phyloP scores from a whole-genome alignment of 2,113 vertebrate genomes.

The Dicrurus megarhynchus region DNA sequence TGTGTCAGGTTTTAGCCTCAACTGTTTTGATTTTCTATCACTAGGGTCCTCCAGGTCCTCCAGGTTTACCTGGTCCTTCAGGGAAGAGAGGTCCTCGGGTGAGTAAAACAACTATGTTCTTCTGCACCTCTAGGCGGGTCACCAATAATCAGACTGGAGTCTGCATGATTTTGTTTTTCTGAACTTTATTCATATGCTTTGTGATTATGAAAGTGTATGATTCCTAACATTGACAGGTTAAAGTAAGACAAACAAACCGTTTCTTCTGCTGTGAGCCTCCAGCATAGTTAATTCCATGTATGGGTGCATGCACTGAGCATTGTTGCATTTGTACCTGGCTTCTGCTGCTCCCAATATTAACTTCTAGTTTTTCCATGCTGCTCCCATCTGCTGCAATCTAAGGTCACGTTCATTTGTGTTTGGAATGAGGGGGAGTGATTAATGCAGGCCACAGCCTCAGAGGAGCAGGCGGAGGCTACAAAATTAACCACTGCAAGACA shows the following conservation, averaged over 20 bases:
- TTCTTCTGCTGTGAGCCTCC: background rate
- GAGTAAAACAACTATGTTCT: conserved; percentile 66
- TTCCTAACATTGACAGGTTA: background rate
- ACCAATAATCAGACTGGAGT: background rate
- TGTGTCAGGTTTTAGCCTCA: background rate
- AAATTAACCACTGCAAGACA: background rate
- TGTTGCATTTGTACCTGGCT: background rate
- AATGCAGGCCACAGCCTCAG: background rate
- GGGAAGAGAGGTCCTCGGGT: conserved; percentile 94
- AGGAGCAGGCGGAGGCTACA: background rate
- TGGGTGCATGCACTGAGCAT: background rate
- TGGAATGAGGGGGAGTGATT: conserved; percentile 34
- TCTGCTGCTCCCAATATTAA: background rate
- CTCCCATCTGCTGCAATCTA: background rate
- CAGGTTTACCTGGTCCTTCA: conserved; percentile 87
- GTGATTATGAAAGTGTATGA: background rate
- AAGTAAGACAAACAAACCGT: background rate
- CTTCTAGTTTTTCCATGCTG: background rate
- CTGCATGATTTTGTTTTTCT: background rate
- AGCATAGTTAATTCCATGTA: background rate
- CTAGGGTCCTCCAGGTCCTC: conserved; percentile 90
- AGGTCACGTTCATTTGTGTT: conserved; percentile 34
- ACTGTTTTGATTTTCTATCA: conserved; percentile 53
- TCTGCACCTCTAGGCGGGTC: background rate
- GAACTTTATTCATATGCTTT: background rate